phyloP scores from a whole-genome alignment of 2,888 invertebrate genomes.

The Macaria notata region DNA sequence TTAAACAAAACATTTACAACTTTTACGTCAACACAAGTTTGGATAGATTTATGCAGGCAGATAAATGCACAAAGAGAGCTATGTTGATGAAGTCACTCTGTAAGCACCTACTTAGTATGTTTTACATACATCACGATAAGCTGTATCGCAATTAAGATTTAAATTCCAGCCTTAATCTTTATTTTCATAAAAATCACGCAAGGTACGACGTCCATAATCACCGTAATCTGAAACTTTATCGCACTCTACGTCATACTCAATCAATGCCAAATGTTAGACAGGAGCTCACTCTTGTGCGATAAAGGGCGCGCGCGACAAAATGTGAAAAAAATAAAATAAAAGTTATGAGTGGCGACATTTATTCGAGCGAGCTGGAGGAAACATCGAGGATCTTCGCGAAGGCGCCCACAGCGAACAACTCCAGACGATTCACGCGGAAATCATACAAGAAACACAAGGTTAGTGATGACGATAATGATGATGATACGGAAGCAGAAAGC shows the following conservation, averaged over 20 bases:
- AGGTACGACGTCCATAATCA: conserved; percentile 54
- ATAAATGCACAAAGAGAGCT: not conserved
- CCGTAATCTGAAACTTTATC: conserved; percentile 70
- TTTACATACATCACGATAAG: conserved; percentile 5
- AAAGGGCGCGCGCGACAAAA: conserved; percentile 50
- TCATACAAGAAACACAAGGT: conserved; percentile 33
- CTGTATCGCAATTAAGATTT: conserved; percentile 21
- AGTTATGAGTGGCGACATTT: conserved; percentile 65
- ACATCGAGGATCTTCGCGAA: conserved; percentile 44
- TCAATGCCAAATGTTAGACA: conserved; percentile 71
- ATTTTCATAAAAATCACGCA: conserved; percentile 44
- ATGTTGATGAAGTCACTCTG: no score
- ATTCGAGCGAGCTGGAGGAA: conserved; percentile 49
- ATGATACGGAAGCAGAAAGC: conserved; percentile 32
- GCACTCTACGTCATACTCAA: conserved; percentile 67
- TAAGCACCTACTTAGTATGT: not conserved
- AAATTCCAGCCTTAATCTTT: conserved; percentile 28
- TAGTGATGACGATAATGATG: conserved; percentile 32
- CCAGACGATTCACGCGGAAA: conserved; percentile 22
- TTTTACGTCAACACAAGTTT: no score
- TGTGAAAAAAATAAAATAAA: conserved; percentile 49
- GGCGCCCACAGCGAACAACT: conserved; percentile 32
- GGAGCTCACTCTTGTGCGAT: conserved; percentile 56
- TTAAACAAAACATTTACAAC: no score
- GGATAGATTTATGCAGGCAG: no score